Evolutionary conservation across 2,113 vertebrate species (phyloP).

Genomic region (Pteronura brasiliensis): DNA sequence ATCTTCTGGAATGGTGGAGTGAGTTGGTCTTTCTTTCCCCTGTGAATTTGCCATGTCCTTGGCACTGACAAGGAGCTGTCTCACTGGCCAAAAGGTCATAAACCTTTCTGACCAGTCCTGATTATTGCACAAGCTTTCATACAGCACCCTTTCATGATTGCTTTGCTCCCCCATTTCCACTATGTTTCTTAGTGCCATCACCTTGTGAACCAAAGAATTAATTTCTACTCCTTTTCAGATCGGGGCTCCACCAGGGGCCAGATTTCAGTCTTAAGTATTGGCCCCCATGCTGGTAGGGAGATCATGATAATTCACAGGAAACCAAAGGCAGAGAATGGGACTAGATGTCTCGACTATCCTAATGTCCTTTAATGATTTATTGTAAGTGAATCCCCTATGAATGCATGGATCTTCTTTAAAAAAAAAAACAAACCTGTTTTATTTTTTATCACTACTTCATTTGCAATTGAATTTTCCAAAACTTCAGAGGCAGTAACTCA

Average conservation of each 20-base stretch:
- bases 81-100: background rate
- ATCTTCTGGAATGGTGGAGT: background rate
- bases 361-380: background rate
- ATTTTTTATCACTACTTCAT: background rate
- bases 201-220: background rate
- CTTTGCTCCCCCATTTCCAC: background rate
- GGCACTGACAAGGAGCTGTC: background rate
- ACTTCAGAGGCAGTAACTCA: background rate
- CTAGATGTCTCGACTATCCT: background rate
- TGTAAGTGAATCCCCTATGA: background rate
- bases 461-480: background rate
- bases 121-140: background rate
- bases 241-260: background rate
- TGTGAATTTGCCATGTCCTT: background rate
- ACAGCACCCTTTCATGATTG: background rate
- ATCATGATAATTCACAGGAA: background rate
- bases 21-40: background rate
- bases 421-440: too few species aligned
- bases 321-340: background rate
- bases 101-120: background rate
- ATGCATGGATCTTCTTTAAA: background rate
- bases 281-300: background rate
- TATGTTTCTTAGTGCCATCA: background rate
- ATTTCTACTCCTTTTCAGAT: background rate
- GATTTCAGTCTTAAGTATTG: background rate